These are phyloP conservation scores for Pantherophis vulpinus DNA, from an alignment of 2,797 vertebrate species.

Conservation along the genomic window DNA sequence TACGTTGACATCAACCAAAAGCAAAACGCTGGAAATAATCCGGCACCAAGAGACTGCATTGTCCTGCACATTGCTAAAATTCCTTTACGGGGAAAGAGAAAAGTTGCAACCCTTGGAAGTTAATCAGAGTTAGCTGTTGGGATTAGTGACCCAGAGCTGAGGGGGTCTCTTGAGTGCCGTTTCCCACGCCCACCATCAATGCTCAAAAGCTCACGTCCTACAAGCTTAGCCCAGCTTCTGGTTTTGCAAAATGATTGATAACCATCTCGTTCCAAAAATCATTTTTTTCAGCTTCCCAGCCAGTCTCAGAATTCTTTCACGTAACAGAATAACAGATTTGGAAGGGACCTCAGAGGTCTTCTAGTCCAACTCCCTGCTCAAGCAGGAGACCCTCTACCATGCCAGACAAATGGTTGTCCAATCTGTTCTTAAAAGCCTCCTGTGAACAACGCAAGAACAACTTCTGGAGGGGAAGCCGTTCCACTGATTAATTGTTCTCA, in stretches of 20 bases:
- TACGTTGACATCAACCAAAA: conserved; percentile 27
- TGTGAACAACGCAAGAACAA: not conserved
- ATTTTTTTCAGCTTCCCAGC: not conserved
- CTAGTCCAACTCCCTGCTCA: not conserved
- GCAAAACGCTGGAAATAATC: conserved; percentile 51
- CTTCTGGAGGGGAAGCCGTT: too few species aligned
- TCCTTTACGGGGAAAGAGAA: conserved; percentile 33
- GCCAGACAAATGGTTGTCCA: not conserved
- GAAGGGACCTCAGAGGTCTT: not conserved
- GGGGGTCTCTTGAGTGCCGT: not conserved
- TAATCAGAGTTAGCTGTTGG: not conserved
- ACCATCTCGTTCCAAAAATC: not conserved
- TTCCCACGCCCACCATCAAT: not conserved
- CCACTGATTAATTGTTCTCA: too few species aligned
- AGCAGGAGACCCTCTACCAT: too few species aligned
- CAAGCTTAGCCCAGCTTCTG: not conserved
- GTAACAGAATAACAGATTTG: not conserved
- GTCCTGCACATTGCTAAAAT: conserved; percentile 59
- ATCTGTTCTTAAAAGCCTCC: not conserved
- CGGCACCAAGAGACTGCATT: conserved; percentile 52
- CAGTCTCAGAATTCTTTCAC: not conserved
- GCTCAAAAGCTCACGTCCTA: not conserved
- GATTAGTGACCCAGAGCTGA: not conserved
- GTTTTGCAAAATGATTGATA: not conserved
- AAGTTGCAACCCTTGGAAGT: not conserved